Base-by-base conservation (phyloP, 2,888 invertebrate genomes). In the Nemurella pictetii region DNA sequence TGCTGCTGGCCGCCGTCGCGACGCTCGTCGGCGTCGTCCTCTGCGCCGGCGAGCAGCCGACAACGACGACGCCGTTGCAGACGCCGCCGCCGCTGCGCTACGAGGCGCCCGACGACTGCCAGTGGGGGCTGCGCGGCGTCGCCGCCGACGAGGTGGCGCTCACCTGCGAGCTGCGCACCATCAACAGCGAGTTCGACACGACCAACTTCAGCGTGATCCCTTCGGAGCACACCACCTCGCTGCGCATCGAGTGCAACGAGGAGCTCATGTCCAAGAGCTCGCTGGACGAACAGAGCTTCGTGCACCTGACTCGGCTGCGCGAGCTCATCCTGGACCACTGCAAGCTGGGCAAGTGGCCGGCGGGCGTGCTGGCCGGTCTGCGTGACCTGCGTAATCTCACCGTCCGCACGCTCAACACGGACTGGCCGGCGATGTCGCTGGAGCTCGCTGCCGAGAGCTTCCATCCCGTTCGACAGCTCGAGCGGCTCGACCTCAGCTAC, bases 171-270 rank as follows among this genome's bases (percentile, higher is more conserved):
- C 92, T 96, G 88, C 92, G 96, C 88, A 95, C 96, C 83, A 95
- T 96, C 89, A 96, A 96, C 91, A 96, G 96, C 92, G 96, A 96
- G 90, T 96, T 95, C 89, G 96, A 95, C 90, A 95, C 95, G 87
- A 97, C 96, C 55, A 97, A 97, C 91, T 96, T 96, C 89, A 96
- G 95, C 91, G 95, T 96, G 84, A 96, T 96, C 86, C 96, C 96
- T 80, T 94, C 95, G 20, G 96, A 96, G 89, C 95, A 96, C 89
- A 96, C 96, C 27, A 94, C 95, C 30, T 95, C 95, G 4, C 90
- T 97, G 86, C 93, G 94, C 88, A 94, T 97, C 89, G 94, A 95
- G 90, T 97, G 94, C 91, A 95, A 95, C 89, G 94, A 95, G 89
- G 94, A 95, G 88, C 94, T 96, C 88, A 94, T 95, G 93, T 95